Evolutionary conservation across 2,113 vertebrate genomes (phyloP), one percentile per base, ranked within the genome.

Genomic region (Ictalurus furcatus): DNA sequence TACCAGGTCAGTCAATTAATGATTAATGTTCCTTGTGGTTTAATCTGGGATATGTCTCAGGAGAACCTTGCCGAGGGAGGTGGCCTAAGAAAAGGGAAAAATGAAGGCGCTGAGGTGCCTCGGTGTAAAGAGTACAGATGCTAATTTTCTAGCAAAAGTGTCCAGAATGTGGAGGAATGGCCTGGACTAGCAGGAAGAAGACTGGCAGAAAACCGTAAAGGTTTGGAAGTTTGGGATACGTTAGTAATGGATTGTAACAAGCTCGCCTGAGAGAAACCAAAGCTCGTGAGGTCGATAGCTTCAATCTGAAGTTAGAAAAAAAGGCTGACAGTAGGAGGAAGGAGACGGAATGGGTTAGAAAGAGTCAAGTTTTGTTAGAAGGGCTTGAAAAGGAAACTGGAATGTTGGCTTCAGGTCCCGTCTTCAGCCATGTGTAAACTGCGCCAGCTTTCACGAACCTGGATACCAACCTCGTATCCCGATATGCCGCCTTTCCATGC

Each of bases 11-110:
- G 89, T 91, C 95, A 92, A 92, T 95, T 92, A 95, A 95, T 95
- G 94, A 95, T 95, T 95, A 95, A 95, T 95, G 87, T 90, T 94
- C 91, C 92, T 94, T 93, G 91, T 93, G 90, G 88, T 91, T 91
- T 93, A 95, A 95, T 95, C 93, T 96, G 95, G 96, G 94, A 93
- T 95, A 94, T 91, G 92, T 67, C 95, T 93, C 93, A 37, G 69
- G 95, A 93, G 94, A 91, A 25, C 28, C 4, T 83, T 14, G 25
- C 25, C 13, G 61, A 12, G 6, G 19, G 6, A 16, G 7, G 79
- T 83, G 19, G 21, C 23, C 28, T 30, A 82, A 59, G 80, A 59
- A 37, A 30, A 54, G 34, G 34, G 30, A 61, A 25, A 76, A 28
- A 85, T 8, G 4, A 30, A 48, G 6, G 59, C 19, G 52, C 11